Percentiles rank a stretch among this genome's conserved stretches.
Conservation (phyloP, 2,113 vertebrate genomes). For the Pituophis catenifer region DNA sequence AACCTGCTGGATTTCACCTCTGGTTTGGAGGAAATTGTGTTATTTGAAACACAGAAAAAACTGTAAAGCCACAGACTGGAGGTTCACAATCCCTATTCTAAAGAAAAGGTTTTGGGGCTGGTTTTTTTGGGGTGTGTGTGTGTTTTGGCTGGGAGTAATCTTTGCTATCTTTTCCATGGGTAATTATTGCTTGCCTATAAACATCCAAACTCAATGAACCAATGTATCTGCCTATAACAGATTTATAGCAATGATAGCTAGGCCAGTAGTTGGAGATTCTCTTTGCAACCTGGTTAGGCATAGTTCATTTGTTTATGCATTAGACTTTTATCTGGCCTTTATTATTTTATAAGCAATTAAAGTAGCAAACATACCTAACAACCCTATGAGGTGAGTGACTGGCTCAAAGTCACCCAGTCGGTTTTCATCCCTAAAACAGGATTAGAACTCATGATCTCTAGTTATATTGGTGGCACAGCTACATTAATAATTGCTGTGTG, state of each 20-base stretch:
- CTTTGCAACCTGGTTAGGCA: background rate
- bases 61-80: background rate
- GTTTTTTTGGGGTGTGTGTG: too few relatives aligned
- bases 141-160: background rate
- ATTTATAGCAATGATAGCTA: background rate
- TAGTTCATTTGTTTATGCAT: background rate
- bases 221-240: background rate
- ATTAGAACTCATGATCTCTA: background rate
- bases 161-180: background rate
- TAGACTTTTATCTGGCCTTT: background rate
- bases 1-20: too few relatives aligned
- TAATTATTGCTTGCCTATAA: constrained; percentile 19
- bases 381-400: background rate
- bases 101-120: background rate
- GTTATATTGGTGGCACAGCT: background rate
- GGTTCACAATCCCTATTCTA: background rate
- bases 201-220: background rate
- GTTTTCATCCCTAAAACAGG: background rate
- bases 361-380: background rate
- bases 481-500: background rate
- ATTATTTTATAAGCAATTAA: background rate
- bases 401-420: background rate
- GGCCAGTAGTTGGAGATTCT: too few relatives aligned
- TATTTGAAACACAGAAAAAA: background rate
- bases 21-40: background rate